These are phyloP conservation scores for Cyclopterus lumpus DNA, from an alignment of 2,797 vertebrate species.

Conservation along the genomic window DNA sequence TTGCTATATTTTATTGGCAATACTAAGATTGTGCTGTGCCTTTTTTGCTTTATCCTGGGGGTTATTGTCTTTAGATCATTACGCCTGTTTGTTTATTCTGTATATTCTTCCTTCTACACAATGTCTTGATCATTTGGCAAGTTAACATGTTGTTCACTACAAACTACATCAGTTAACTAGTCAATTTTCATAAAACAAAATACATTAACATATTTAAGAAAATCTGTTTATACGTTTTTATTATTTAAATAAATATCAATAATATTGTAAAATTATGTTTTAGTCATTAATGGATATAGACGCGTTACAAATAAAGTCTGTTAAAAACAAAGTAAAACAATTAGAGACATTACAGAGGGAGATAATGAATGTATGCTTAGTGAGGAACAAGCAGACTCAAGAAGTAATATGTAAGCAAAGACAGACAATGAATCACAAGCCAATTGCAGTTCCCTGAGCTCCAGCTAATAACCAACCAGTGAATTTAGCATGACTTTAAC, in stretches of 20 bases:
- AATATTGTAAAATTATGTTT: neutral
- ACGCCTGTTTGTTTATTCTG: neutral
- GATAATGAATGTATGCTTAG: conserved; percentile 49
- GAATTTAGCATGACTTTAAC: conserved; percentile 21
- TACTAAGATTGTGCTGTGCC: no score
- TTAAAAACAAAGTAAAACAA: conserved; percentile 18
- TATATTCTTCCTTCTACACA: neutral
- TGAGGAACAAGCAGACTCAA: conserved; percentile 32
- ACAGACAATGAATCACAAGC: conserved; percentile 56
- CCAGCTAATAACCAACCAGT: conserved; percentile 26
- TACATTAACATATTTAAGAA: neutral
- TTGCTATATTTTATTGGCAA: neutral
- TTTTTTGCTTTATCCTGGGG: neutral
- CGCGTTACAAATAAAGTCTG: conserved; percentile 26
- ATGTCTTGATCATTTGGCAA: neutral
- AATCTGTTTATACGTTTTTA: neutral
- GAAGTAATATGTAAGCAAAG: conserved; percentile 42
- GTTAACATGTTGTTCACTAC: neutral
- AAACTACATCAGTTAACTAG: neutral
- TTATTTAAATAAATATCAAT: neutral
- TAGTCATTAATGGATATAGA: conserved; percentile 17
- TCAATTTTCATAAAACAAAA: neutral
- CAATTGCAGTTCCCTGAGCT: conserved; percentile 44
- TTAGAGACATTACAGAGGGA: conserved; percentile 22
- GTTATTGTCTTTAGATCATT: neutral